Evolutionary conservation across 1,140 invertebrate species (phyloP), one percentile per base, ranked within the genome.

Genomic region (Calycopis cecrops): DNA sequence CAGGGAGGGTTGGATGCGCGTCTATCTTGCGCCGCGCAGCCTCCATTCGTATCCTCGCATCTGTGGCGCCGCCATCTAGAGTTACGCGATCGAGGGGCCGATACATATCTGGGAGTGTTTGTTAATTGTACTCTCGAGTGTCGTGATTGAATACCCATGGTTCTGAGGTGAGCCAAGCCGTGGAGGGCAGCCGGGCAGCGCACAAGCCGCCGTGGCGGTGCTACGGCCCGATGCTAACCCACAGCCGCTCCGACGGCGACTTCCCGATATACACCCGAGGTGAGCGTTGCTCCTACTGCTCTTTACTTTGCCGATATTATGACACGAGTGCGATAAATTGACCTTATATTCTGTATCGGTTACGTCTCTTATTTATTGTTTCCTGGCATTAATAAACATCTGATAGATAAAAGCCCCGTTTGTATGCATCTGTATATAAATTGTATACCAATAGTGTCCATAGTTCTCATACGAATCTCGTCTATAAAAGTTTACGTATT

Each of bases 221-320:
- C 70, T 89, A 89, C 77, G 89, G 88, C 66, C 88, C 89, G 59
- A 94, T 94, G 92, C 88, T 94, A 69, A 94, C 93, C 49, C 93
- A 94, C 84, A 94, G 93, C 76, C 92, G 93, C 85, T 94, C 93
- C 74, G 93, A 94, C 73, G 93, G 93, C 71, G 93, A 94, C 85
- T 94, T 94, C 85, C 93, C 93, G 65, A 91, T 93, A 79, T 94
- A 94, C 79, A 88, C 84, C 52, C 80, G 83, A 88, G 86, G 86
- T 88, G 73, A 86, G 80, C 14, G 9, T 16, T 6, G 21, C 2
- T 28, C 21, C 21, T 28, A 28, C 21, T 2, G 21, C 21, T 6
- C 21, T 54, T 55, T 59, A 55, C 40, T 9, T 16, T 16, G 40
- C 40, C 40, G 14, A 14, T 44, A 14, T 14, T 40, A 7, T 40